Evolutionary conservation across 2,113 vertebrate genomes (phyloP), one percentile per base, ranked within the genome.

Genomic region (Tonatia bakeri): DNA sequence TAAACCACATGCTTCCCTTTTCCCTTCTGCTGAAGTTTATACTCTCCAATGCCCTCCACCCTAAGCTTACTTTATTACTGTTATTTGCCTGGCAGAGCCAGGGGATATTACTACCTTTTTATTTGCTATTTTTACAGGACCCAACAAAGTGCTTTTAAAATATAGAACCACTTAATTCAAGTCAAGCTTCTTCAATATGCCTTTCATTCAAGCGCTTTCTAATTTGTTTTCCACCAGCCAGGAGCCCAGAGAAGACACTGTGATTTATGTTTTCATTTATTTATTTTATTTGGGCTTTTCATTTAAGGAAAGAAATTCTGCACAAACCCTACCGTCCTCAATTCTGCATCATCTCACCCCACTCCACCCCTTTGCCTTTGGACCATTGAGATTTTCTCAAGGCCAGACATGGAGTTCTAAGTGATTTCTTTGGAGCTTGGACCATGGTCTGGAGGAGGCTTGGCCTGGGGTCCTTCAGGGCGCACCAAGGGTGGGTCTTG

Each of bases 241-340:
- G 93, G 80, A 97, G 94, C 83, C 94, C 22, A 4, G 90, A 97
- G 94, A 97, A 97, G 97, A 97, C 91, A 95, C 95, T 19, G 96
- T 96, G 97, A 97, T 97, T 96, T 98, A 98, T 97, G 96, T 94
- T 98, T 94, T 97, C 94, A 97, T 96, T 98, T 97, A 97, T 97
- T 98, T 95, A 96, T 97, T 97, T 98, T 96, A 97, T 97, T 97
- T 96, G 94, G 97, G 86, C 97, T 97, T 98, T 98, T 98, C 96
- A 97, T 97, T 97, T 97, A 97, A 94, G 97, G 76, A 96, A 87
- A 95, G 75, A 90, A 85, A 90, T 90, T 96, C 95, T 87, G 33
- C 36, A 56, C 77, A 36, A 33, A 31, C 73, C 52, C 91, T 70
- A 59, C 61, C 19, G 1, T 17, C 90, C 52, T 93, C 84, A 6